These are phyloP conservation scores for Ennomos quercinarius DNA, from an alignment of 2,888 invertebrate genomes.

Conservation along the genomic window DNA sequence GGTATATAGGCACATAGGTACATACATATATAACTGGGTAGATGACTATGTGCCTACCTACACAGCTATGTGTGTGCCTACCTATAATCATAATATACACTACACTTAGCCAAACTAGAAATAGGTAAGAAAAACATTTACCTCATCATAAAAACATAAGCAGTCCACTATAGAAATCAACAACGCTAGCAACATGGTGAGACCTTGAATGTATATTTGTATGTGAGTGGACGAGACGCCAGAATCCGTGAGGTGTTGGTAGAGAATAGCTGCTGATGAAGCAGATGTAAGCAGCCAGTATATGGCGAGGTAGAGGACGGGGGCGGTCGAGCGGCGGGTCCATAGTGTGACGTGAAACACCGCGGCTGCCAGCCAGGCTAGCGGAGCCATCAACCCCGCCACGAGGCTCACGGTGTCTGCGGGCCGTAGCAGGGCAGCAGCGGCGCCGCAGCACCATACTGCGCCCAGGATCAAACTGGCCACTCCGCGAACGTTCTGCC, in stretches of 20 bases:
- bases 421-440: slow-evolving; percentile 62
- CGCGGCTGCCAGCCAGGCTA: slow-evolving; percentile 75
- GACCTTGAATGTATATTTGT: slow-evolving; percentile 65
- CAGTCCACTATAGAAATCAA: slow-evolving; percentile 68
- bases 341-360: slow-evolving; percentile 72
- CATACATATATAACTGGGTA: too few species aligned
- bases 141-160: slow-evolving; percentile 79
- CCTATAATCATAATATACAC: too few species aligned
- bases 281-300: slow-evolving; percentile 74
- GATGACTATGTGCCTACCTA: too few species aligned
- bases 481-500: slow-evolving; percentile 70
- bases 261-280: slow-evolving; percentile 62
- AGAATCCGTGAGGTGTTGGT: slow-evolving; percentile 54
- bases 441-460: slow-evolving; percentile 69
- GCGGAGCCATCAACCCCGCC: slow-evolving; percentile 64
- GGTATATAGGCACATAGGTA: too few species aligned
- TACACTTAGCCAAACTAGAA: too few species aligned
- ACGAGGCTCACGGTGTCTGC: slow-evolving; percentile 62
- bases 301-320: slow-evolving; percentile 74
- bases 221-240: slow-evolving; percentile 47
- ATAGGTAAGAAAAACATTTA: slow-evolving; percentile 1
- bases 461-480: slow-evolving; percentile 62
- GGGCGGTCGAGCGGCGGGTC: slow-evolving; percentile 71
- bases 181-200: slow-evolving; percentile 59
- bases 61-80: too few species aligned